These are phyloP conservation scores for Neoaliturus tenellus DNA, from an alignment of 2,888 invertebrate genomes.

Conservation along the genomic window DNA sequence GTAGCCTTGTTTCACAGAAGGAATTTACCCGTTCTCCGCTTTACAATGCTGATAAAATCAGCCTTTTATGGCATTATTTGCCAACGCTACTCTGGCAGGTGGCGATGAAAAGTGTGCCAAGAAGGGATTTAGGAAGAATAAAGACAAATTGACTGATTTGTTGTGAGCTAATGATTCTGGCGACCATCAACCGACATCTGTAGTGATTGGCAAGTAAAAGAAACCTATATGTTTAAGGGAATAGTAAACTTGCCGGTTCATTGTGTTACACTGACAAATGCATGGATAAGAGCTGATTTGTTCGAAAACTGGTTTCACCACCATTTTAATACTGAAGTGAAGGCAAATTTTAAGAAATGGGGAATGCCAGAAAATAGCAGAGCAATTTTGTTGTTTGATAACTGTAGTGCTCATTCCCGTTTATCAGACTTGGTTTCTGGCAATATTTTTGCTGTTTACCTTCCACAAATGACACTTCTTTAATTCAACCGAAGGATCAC, in stretches of 20 bases:
- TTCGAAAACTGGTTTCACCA: slow-evolving; percentile 42
- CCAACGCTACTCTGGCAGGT: slow-evolving; percentile 13
- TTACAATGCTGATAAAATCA: slow-evolving; percentile 28
- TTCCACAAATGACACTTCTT: slow-evolving; percentile 24
- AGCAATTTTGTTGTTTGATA: slow-evolving; percentile 19
- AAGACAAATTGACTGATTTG: slow-evolving; percentile 19
- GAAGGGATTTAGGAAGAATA: slow-evolving; percentile 21
- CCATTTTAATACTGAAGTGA: slow-evolving; percentile 42
- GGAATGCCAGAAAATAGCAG: slow-evolving; percentile 26
- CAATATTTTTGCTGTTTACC: neutral
- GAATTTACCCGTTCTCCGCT: neutral
- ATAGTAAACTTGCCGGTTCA: neutral
- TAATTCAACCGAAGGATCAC: slow-evolving; percentile 30
- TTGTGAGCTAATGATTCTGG: slow-evolving; percentile 26
- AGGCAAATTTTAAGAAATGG: slow-evolving; percentile 19
- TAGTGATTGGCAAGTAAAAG: slow-evolving; percentile 12
- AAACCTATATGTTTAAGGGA: neutral
- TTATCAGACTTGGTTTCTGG: neutral
- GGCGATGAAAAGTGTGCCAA: slow-evolving; percentile 19
- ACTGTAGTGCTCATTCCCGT: neutral
- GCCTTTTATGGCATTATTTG: neutral
- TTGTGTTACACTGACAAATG: slow-evolving; percentile 6
- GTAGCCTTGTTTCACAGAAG: neutral
- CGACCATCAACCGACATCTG: slow-evolving; percentile 7
- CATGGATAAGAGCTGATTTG: slow-evolving; percentile 44